Evolutionary conservation across 2,113 vertebrate species (phyloP).

Genomic region (Perca fluviatilis): DNA sequence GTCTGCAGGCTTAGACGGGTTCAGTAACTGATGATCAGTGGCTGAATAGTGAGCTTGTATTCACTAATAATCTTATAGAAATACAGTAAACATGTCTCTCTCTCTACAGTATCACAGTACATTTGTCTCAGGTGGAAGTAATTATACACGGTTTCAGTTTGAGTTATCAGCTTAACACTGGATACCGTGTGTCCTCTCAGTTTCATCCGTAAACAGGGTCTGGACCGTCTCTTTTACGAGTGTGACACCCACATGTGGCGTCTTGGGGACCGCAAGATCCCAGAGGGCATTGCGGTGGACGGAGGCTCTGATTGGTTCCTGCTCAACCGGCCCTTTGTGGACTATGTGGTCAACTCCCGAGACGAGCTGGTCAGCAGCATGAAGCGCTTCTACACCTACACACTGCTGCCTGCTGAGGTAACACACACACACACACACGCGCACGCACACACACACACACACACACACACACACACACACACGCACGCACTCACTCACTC

Average conservation of each 20-base stretch:
- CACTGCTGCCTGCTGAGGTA: constrained; percentile 96
- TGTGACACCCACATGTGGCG: constrained; percentile 99
- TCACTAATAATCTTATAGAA: neutral
- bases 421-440: constrained; percentile 21
- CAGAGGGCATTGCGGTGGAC: constrained; percentile 93
- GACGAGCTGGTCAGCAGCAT: constrained; percentile 94
- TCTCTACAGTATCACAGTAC: neutral
- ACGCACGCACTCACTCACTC: neutral
- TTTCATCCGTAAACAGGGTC: constrained; percentile 97
- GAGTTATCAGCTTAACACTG: neutral
- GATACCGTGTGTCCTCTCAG: constrained; percentile 71
- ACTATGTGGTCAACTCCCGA: constrained; percentile 92
- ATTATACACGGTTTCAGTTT: neutral
- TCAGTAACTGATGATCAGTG: neutral
- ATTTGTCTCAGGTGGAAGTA: neutral
- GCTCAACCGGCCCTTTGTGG: constrained; percentile 94
- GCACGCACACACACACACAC: neutral
- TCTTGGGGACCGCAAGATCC: constrained; percentile 95
- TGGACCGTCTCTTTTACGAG: constrained; percentile 97
- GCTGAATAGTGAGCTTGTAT: neutral
- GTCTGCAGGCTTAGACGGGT: neutral
- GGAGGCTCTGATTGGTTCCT: constrained; percentile 99
- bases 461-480: neutral
- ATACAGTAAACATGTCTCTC: neutral
- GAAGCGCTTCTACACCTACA: constrained; percentile 96